phyloP scores from a whole-genome alignment of 2,797 vertebrate genomes.

The Myripristis murdjan region DNA sequence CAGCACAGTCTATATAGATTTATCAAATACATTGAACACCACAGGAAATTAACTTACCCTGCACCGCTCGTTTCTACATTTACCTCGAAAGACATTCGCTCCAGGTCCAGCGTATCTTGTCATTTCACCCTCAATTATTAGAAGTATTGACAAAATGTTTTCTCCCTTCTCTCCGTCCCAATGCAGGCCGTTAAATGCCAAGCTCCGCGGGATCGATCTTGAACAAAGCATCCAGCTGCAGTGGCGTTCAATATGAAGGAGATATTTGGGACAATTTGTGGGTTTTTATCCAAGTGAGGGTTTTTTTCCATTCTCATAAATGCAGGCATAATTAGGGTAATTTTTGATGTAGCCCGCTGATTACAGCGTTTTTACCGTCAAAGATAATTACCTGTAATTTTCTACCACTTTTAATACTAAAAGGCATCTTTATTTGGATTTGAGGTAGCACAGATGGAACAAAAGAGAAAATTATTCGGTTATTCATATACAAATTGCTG shows the following conservation, averaged over 20 bases:
- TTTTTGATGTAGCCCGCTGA: conserved; percentile 99
- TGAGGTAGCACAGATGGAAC: conserved; percentile 99
- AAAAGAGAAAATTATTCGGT: conserved; percentile 99
- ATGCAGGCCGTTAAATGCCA: conserved; percentile 97
- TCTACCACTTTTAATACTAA: conserved; percentile 99
- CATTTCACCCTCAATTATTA: conserved; percentile 98
- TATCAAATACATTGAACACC: conserved; percentile 66
- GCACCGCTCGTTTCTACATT: conserved; percentile 79
- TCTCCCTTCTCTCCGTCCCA: conserved; percentile 95
- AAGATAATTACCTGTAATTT: conserved; percentile 99
- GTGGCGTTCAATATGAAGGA: conserved; percentile 99
- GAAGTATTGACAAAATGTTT: conserved; percentile 98
- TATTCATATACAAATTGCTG: conserved; percentile 99
- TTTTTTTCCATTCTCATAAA: conserved; percentile 99
- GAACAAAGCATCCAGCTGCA: conserved; percentile 99
- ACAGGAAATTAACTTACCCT: conserved; percentile 93
- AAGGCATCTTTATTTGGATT: conserved; percentile 99
- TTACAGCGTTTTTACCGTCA: conserved; percentile 99
- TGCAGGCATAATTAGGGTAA: conserved; percentile 99
- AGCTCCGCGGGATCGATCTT: conserved; percentile 98
- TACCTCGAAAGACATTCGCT: conserved; percentile 85
- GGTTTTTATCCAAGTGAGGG: conserved; percentile 99
- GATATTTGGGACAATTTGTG: conserved; percentile 99
- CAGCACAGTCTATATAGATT: conserved; percentile 64
- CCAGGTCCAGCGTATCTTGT: conserved; percentile 96